Percentiles rank a stretch among this genome's conserved stretches.
Evolutionary conservation across 2,797 vertebrate species (phyloP).

Genomic region (Danionella dracula): DNA sequence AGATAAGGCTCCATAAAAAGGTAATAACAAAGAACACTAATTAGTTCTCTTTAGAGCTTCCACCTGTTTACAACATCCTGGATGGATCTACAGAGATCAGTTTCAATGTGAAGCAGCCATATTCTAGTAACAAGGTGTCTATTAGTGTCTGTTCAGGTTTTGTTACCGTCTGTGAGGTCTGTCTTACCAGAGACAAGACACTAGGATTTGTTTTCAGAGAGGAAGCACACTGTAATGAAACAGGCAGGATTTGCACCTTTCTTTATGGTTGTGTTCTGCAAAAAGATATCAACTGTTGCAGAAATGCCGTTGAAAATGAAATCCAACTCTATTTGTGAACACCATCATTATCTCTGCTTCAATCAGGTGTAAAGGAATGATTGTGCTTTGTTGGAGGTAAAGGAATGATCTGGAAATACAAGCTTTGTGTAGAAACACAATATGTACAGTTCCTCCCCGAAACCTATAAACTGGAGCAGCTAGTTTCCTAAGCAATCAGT

Average conservation of each 20-base stretch:
- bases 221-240: not conserved
- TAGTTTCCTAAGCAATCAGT: constrained; percentile 50
- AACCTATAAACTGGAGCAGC: constrained; percentile 70
- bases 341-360: constrained; percentile 38
- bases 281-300: constrained; percentile 1
- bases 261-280: not conserved
- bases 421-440: constrained; percentile 60
- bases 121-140: not conserved
- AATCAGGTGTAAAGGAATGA: constrained; percentile 35
- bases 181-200: not conserved
- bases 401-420: constrained; percentile 65
- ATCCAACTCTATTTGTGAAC: constrained; percentile 6
- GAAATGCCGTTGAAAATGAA: constrained; percentile 21
- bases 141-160: no score
- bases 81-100: not conserved
- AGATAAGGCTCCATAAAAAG: not conserved
- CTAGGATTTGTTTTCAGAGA: not conserved
- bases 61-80: not conserved
- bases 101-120: not conserved
- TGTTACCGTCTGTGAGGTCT: not conserved
- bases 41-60: not conserved
- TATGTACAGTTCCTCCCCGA: constrained; percentile 63
- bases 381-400: not conserved
- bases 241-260: not conserved
- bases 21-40: constrained; percentile 2